A percentile compares a stretch with the other conserved stretches of the same genome.
Evolutionary conservation across 2,888 invertebrate genomes (phyloP).

Genomic region (Amphipoea oculea): DNA sequence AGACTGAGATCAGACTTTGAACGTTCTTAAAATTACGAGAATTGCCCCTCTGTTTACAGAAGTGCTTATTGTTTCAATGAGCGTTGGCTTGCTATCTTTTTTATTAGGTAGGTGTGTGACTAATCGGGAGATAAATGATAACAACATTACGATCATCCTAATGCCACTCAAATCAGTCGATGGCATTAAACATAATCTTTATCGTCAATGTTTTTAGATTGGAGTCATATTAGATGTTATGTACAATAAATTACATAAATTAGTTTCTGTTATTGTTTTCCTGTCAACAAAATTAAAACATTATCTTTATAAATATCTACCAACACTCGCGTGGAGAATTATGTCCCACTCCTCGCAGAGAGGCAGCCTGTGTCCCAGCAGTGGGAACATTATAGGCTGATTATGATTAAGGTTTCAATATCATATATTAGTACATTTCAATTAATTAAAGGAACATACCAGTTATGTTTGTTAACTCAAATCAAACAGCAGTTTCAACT

Average conservation of each 20-base stretch:
- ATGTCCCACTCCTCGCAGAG: too few relatives aligned
- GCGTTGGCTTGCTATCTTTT: not conserved
- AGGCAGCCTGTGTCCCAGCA: too few relatives aligned
- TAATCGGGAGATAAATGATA: not conserved
- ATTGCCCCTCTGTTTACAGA: too few relatives aligned
- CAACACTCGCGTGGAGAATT: too few relatives aligned
- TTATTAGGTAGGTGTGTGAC: conserved; percentile 6
- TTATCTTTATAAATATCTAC: not conserved
- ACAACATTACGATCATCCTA: conserved; percentile 1
- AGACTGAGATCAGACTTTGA: too few relatives aligned
- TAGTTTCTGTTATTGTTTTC: conserved; percentile 5
- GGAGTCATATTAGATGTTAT: not conserved
- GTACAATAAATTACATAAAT: not conserved
- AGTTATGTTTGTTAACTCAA: not conserved
- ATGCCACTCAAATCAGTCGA: conserved; percentile 6
- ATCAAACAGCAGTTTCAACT: not conserved
- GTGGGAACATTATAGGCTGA: not conserved
- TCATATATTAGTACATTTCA: not conserved
- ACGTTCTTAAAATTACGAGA: too few relatives aligned
- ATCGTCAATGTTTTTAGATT: not conserved
- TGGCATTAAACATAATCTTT: not conserved
- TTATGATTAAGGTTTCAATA: not conserved
- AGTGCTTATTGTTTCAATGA: not conserved
- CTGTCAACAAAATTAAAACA: not conserved
- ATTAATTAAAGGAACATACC: not conserved